Evolutionary conservation across 2,113 vertebrate genomes (phyloP).

Genomic region (Anthoscopus minutus): DNA sequence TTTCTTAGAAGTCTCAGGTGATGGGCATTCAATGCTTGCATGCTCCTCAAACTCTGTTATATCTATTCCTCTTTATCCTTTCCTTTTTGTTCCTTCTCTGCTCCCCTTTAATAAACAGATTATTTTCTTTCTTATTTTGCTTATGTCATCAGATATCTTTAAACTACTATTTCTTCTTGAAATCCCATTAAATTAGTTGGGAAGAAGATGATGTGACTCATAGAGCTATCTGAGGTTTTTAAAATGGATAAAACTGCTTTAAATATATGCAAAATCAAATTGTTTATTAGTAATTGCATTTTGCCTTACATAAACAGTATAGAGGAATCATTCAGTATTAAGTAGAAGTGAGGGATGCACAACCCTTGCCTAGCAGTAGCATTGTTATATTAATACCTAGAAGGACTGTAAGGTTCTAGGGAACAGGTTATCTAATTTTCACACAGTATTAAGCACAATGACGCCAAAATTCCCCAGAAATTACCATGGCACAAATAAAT

Average conservation of each 20-base stretch:
- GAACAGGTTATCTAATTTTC: background rate
- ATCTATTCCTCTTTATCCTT: background rate
- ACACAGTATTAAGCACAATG: background rate
- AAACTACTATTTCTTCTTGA: background rate
- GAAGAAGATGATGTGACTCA: background rate
- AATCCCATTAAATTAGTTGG: background rate
- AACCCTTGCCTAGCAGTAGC: background rate
- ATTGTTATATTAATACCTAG: background rate
- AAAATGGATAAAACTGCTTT: background rate
- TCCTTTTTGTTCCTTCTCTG: background rate
- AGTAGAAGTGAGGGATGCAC: background rate
- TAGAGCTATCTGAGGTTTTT: background rate
- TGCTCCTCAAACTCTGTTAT: background rate
- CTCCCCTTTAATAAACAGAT: background rate
- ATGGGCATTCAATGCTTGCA: background rate
- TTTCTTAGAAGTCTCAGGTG: background rate
- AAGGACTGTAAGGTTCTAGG: background rate
- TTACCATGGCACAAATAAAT: background rate
- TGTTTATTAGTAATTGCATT: background rate
- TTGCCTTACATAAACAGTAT: background rate
- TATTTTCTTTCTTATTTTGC: background rate
- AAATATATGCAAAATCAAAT: background rate
- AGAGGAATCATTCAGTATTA: background rate
- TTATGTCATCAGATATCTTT: background rate
- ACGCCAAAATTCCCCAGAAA: background rate